Base-by-base conservation (phyloP, 2,888 invertebrate species). In the Ypsolopha scabrella region DNA sequence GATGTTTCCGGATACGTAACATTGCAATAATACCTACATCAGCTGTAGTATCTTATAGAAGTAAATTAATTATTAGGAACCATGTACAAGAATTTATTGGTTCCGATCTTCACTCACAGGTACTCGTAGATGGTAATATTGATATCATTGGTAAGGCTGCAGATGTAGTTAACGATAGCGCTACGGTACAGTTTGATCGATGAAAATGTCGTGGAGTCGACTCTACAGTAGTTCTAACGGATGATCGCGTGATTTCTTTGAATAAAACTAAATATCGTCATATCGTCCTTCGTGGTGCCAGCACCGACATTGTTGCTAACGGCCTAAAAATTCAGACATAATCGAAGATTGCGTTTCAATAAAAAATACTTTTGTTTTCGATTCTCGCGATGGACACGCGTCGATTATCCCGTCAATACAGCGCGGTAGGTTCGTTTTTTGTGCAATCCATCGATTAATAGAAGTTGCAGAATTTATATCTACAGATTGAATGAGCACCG, bases 331-430 rank as follows among this genome's bases (percentile, higher is more conserved):
- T 10, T 6, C 24, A 24, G 24, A 24, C 24, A 13, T 6, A 14
- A 14, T 14, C 13, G 48, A 44, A 39, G 46, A 24, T 53, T 41
- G 61, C 65, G 68, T 67, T 69, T 60, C 61, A 62, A 60, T 68
- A 68, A 68, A 62, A 67, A 60, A 57, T 51, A 69, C 68, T 71
- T 67, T 72, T 71, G 61, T 67, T 75, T 72, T 77, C 70, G 55
- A 58, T 2, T 24, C 24, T 64, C 57, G 54, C 61, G 54, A 24
- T 60, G 58, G 59, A 61, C 60, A 61, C 57, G 59, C 57, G 62
- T 59, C 58, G 57, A 51, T 54, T 58, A 48, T 43, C 24, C 14
- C 11, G 43, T 11, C 43, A 3, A 24, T 24, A 24, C 24, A 24
- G 24, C 24, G 24, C 43, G n/a, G 13, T 43, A 4, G 43, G 43